Evolutionary conservation across 1,140 invertebrate genomes (phyloP).

Genomic region (Chironomus tepperi): DNA sequence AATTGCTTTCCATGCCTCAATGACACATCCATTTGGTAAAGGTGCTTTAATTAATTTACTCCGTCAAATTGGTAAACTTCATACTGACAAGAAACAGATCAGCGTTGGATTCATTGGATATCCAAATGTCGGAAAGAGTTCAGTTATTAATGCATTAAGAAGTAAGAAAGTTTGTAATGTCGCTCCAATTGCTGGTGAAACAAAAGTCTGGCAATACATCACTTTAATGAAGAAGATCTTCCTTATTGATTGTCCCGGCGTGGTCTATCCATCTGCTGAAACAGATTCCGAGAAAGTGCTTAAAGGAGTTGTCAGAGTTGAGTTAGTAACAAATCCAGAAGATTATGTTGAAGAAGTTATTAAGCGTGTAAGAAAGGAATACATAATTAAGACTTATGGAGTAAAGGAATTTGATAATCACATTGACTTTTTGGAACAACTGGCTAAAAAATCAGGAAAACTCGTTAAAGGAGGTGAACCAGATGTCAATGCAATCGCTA

Average conservation of each 20-base stretch:
- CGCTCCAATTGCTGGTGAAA: constrained; percentile 97
- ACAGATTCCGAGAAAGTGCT: constrained; percentile 92
- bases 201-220: constrained; percentile 99
- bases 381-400: constrained; percentile 87
- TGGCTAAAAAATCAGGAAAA: constrained; percentile 79
- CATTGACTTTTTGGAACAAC: constrained; percentile 86
- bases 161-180: constrained; percentile 97
- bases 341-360: constrained; percentile 87
- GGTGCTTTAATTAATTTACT: constrained; percentile 94
- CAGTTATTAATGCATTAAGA: constrained; percentile 92
- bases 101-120: constrained; percentile 99
- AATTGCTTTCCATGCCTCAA: constrained; percentile 94
- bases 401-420: constrained; percentile 67
- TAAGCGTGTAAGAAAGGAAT: constrained; percentile 80
- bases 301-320: constrained; percentile 91
- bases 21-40: constrained; percentile 98
- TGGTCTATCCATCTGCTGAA: constrained; percentile 92
- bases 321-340: constrained; percentile 88
- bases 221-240: constrained; percentile 96
- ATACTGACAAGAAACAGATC: constrained; percentile 95
- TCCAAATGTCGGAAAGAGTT: constrained; percentile 98
- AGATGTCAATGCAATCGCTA: constrained; percentile 77
- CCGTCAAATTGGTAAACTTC: constrained; percentile 92
- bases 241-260: constrained; percentile 97
- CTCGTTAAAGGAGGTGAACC: constrained; percentile 94